Percentiles rank a stretch among this genome's conserved stretches.
phyloP scores from a whole-genome alignment of 2,888 invertebrate species.

The Alsophila aescularia region DNA sequence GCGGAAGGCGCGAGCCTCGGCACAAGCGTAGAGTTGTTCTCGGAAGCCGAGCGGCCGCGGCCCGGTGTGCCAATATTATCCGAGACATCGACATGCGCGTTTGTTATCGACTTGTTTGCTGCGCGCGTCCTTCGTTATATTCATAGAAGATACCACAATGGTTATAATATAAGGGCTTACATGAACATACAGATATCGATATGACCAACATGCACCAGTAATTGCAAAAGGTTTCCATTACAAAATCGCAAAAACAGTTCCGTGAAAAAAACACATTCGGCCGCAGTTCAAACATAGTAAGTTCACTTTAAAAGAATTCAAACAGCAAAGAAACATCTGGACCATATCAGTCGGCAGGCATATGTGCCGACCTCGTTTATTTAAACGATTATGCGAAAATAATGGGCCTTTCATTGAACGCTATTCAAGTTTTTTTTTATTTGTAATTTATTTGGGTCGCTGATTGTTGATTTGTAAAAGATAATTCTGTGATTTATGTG shows the following conservation, averaged over 20 bases:
- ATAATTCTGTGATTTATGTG: conserved; percentile 25
- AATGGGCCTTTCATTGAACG: conserved; percentile 17
- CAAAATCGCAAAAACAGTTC: background rate
- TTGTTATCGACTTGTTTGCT: conserved; percentile 13
- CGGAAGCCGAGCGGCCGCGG: conserved; percentile 5
- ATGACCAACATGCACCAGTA: too few relatives aligned
- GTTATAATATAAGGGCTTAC: background rate
- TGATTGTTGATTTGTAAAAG: conserved; percentile 22
- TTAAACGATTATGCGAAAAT: conserved; percentile 8
- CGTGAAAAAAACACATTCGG: background rate
- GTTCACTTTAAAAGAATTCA: conserved; percentile 6
- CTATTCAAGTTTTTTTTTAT: conserved; percentile 13
- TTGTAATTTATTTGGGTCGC: conserved; percentile 23
- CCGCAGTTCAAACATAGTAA: background rate
- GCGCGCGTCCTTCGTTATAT: background rate
- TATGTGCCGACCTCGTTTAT: conserved; percentile 16
- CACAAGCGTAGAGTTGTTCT: conserved; percentile 4
- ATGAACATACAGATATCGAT: too few relatives aligned
- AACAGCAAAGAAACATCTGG: conserved; percentile 5
- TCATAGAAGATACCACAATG: background rate
- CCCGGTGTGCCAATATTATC: conserved; percentile 18
- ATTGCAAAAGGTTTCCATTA: background rate
- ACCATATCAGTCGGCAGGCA: background rate
- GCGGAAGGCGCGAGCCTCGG: background rate
- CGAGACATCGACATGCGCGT: conserved; percentile 24